Evolutionary conservation across 2,113 vertebrate genomes (phyloP).

Genomic region (Sclerurus mexicanus): DNA sequence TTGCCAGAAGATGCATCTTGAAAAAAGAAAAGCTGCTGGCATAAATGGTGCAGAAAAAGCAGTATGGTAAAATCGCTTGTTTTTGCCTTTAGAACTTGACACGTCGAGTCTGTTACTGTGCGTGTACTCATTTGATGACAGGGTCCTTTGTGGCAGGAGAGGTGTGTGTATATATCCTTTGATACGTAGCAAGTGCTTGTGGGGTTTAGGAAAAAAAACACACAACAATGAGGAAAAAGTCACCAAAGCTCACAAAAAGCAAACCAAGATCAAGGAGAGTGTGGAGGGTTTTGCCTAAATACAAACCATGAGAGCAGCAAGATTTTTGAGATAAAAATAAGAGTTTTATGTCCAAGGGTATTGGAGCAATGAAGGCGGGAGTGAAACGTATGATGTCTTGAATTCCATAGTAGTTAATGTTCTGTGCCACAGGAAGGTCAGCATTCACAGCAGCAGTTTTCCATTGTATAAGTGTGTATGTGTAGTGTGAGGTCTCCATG

Average conservation of each 20-base stretch:
- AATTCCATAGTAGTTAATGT: not conserved
- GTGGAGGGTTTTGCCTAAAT: not conserved
- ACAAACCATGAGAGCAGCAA: not conserved
- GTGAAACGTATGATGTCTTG: not conserved
- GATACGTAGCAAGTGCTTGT: not conserved
- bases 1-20: not conserved
- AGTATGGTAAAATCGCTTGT: not conserved
- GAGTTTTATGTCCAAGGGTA: not conserved
- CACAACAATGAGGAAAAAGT: not conserved
- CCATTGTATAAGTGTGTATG: not conserved
- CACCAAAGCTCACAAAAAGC: not conserved
- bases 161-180: not conserved
- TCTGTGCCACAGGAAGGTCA: not conserved
- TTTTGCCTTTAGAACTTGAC: not conserved
- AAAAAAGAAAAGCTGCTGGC: not conserved
- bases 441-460: not conserved
- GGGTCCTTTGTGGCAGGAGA: not conserved
- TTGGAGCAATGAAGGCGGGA: not conserved
- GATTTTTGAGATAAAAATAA: not conserved
- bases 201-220: not conserved
- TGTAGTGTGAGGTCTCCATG: not conserved
- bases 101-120: not conserved
- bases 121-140: accelerated
- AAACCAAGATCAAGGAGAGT: not conserved
- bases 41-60: not conserved